These are phyloP conservation scores for Vultur gryphus DNA, from an alignment of 2,797 vertebrate genomes.

Conservation along the genomic window DNA sequence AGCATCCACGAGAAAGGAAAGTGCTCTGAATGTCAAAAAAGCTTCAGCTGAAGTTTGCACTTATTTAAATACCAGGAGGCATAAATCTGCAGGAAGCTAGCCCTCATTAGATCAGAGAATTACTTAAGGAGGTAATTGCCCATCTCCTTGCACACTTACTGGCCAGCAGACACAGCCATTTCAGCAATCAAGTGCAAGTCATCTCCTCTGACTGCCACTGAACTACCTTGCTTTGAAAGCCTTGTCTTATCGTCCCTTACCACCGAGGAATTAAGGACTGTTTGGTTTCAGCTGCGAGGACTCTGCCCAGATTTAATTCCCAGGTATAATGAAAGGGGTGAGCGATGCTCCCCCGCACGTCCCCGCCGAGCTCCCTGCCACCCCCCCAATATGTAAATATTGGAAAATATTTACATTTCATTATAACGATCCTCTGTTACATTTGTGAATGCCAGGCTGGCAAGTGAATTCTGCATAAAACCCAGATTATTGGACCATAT, in stretches of 20 bases:
- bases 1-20: background rate
- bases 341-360: background rate
- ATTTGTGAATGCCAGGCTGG: background rate
- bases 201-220: background rate
- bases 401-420: background rate
- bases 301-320: background rate
- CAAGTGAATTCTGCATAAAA: background rate
- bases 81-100: background rate
- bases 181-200: background rate
- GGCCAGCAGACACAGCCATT: background rate
- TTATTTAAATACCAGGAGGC: background rate
- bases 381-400: background rate
- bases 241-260: background rate
- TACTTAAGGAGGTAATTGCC: background rate
- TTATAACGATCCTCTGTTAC: background rate
- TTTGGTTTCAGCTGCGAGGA: no score
- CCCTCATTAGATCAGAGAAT: background rate
- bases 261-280: background rate
- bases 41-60: background rate
- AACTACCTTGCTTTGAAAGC: background rate
- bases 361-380: background rate
- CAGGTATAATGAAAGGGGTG: no score
- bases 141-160: background rate
- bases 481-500: background rate
- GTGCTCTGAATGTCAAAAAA: background rate